These are phyloP conservation scores for Gobio occitaniae DNA, from an alignment of 2,797 vertebrate species.

Conservation along the genomic window DNA sequence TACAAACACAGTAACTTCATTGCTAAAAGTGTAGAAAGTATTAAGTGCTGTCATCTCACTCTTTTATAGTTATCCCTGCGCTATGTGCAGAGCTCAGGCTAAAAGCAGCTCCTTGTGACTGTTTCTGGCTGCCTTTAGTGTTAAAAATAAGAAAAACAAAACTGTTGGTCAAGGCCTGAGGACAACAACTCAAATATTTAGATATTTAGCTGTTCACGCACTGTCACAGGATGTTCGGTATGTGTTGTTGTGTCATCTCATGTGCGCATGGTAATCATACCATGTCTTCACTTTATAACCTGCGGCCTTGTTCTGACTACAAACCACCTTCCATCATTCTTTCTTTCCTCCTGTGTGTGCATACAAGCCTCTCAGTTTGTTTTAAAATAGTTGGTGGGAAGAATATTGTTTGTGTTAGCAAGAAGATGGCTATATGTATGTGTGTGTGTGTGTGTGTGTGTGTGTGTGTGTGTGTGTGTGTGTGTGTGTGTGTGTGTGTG, in stretches of 20 bases:
- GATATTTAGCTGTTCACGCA: background rate
- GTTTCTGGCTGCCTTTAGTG: slow-evolving; percentile 42
- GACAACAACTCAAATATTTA: slow-evolving; percentile 40
- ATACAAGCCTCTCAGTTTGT: slow-evolving; percentile 11
- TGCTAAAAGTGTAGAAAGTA: slow-evolving; percentile 58
- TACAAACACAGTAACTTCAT: slow-evolving; percentile 50
- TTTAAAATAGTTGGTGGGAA: slow-evolving; percentile 8
- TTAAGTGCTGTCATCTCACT: slow-evolving; percentile 52
- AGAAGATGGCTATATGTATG: background rate
- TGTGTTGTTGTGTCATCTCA: slow-evolving; percentile 15
- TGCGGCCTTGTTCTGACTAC: slow-evolving; percentile 18
- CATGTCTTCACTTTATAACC: slow-evolving; percentile 4
- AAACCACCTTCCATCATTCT: background rate
- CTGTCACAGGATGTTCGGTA: slow-evolving; percentile 41
- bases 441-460: slow-evolving; percentile 11
- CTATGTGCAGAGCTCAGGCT: slow-evolving; percentile 39
- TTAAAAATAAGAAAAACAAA: slow-evolving; percentile 18
- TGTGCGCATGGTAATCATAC: slow-evolving; percentile 11
- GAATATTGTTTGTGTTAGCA: background rate
- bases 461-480: too few species aligned
- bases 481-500: too few species aligned
- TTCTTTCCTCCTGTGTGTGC: background rate
- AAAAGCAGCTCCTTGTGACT: slow-evolving; percentile 46
- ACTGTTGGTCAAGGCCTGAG: slow-evolving; percentile 26
- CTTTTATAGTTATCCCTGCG: slow-evolving; percentile 43